Evolutionary conservation across 2,113 vertebrate species (phyloP), one percentile per base, ranked within the genome.

Genomic region (Rattus norvegicus): DNA sequence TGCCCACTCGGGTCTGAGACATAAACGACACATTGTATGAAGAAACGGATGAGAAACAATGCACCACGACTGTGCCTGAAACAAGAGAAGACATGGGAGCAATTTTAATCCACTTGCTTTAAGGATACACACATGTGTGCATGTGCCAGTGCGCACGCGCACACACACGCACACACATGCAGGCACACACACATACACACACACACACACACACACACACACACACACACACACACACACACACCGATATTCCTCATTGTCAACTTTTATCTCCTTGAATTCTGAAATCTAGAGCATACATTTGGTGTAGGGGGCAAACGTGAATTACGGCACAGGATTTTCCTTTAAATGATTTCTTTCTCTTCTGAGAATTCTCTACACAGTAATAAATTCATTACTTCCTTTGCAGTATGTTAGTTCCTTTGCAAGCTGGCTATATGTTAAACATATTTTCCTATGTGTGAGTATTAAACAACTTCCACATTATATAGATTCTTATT

Each of bases 11-110:
- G 19, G 87, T 89, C n/a, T 39, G 86, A 36, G 88, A 97, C 30
- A 70, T 80, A 56, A 98, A 97, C 39, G 95, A 93, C 52, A 98
- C 89, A 0, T 91, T 91, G 28, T 88, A 95, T 5, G 83, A 70
- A 20, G 92, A 88, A 22, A 3, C 3, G 2, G 90, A 33, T 36
- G 96, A 54, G 54, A 97, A 96, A 19, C 0, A 59, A 77, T 97
- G 97, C 3, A 11, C 91, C 61, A 98, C 67, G 2, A 90, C 88
- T 5, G 94, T 54, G 52, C 94, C 98, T 98, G 63, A 56, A 95
- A 69, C 2, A 67, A 86, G 43, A 80, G 4, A 36, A 17, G 30
- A 19, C 4, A 83, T 6, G 4, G 14, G 3, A 22, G 28, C 12
- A 56, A 59, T 49, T 14, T 61, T 14, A 76, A 36, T 33, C 39